A percentile compares a stretch with the other conserved stretches of the same genome.
Conservation (phyloP, 2,797 vertebrate genomes). For the Sebastes oblongus region DNA sequence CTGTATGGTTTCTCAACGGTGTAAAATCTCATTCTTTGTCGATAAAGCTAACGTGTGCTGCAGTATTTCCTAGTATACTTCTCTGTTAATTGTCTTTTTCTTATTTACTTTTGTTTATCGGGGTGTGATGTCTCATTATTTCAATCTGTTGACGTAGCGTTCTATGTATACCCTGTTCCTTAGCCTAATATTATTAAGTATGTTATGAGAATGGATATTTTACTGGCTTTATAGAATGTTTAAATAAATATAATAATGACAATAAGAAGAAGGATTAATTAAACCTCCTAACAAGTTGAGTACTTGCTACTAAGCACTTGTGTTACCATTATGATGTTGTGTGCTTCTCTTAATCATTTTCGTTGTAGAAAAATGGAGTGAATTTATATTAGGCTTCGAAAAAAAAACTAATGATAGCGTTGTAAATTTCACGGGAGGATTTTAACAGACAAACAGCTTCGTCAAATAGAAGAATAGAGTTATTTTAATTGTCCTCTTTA, state of each 20-base stretch:
- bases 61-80: slow-evolving; percentile 93
- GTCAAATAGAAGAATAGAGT: slow-evolving; percentile 98
- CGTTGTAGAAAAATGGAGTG: slow-evolving; percentile 99
- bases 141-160: slow-evolving; percentile 92
- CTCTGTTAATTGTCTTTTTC: slow-evolving; percentile 79
- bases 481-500: slow-evolving; percentile 99
- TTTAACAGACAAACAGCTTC: slow-evolving; percentile 96
- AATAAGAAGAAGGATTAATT: slow-evolving; percentile 90
- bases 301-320: slow-evolving; percentile 97
- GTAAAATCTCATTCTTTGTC: slow-evolving; percentile 93
- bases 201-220: slow-evolving; percentile 99
- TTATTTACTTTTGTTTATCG: slow-evolving; percentile 78
- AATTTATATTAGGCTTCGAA: slow-evolving; percentile 98
- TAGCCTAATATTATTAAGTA: slow-evolving; percentile 97
- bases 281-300: slow-evolving; percentile 95
- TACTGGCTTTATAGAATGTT: slow-evolving; percentile 99
- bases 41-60: slow-evolving; percentile 90
- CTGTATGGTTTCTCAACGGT: slow-evolving; percentile 90
- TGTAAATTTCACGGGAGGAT: slow-evolving; percentile 97
- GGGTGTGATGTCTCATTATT: slow-evolving; percentile 86
- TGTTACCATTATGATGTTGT: slow-evolving; percentile 98
- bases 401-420: slow-evolving; percentile 96
- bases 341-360: slow-evolving; percentile 99
- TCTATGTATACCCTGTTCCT: slow-evolving; percentile 92
- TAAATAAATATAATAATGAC: slow-evolving; percentile 90